A percentile compares a stretch with the other conserved stretches of the same genome.
Evolutionary conservation across 2,888 invertebrate species (phyloP).

Genomic region (Acronicta leporina): DNA sequence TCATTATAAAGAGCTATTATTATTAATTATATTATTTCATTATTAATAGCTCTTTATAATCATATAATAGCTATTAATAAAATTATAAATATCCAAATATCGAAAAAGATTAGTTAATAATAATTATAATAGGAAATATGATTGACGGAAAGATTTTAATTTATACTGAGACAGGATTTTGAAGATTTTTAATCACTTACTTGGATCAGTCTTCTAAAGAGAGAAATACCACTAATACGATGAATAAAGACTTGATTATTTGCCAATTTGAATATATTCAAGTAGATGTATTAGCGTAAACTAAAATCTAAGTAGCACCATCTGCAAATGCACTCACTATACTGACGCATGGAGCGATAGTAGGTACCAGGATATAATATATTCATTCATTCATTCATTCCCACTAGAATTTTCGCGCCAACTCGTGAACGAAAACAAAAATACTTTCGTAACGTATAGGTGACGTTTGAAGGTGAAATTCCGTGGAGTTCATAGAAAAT

Average conservation of each 20-base stretch:
- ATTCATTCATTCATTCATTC: constrained; percentile 24
- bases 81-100: too few relatives aligned
- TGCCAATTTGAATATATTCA: constrained; percentile 28
- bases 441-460: constrained; percentile 10
- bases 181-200: too few relatives aligned
- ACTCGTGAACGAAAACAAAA: constrained; percentile 31
- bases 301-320: constrained; percentile 2
- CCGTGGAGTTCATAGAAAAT: constrained; percentile 33
- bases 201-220: background rate
- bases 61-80: too few relatives aligned
- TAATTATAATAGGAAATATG: too few relatives aligned
- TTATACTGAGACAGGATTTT: too few relatives aligned
- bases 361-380: background rate
- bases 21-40: too few relatives aligned
- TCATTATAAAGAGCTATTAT: too few relatives aligned
- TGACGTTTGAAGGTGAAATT: constrained; percentile 43
- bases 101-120: too few relatives aligned
- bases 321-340: constrained; percentile 20
- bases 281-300: background rate
- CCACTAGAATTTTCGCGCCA: constrained; percentile 23
- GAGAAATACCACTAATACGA: background rate
- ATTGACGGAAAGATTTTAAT: too few relatives aligned
- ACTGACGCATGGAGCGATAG: constrained; percentile 39
- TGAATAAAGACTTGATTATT: background rate
- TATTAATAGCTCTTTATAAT: too few relatives aligned